These are phyloP conservation scores for Oceanodroma tethys DNA, from an alignment of 2,113 vertebrate species.

Conservation along the genomic window DNA sequence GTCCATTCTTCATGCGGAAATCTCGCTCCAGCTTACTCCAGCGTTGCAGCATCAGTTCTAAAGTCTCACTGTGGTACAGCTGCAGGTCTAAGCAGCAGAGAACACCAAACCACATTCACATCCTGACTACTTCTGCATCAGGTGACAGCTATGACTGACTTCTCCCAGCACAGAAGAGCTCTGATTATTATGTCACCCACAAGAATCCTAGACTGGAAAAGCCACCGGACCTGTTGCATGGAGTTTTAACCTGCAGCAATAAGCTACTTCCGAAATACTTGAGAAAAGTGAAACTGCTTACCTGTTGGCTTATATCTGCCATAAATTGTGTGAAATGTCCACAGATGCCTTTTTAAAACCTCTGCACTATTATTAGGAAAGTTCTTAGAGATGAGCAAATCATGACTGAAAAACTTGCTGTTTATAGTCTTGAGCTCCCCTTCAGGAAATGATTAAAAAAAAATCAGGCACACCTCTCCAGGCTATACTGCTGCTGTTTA, in stretches of 20 bases:
- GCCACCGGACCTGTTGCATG: not conserved
- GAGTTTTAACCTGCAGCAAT: not conserved
- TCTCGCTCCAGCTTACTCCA: slow-evolving; percentile 96
- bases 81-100: slow-evolving; percentile 81
- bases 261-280: not conserved
- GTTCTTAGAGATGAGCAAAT: not conserved
- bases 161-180: not conserved
- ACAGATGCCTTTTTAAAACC: not conserved
- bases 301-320: not conserved
- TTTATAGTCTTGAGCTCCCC: not conserved
- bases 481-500: not conserved
- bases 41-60: slow-evolving; percentile 96
- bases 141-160: not conserved
- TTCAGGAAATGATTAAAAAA: not conserved
- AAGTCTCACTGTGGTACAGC: slow-evolving; percentile 93
- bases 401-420: not conserved
- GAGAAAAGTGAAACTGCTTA: not conserved
- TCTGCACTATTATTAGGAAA: not conserved
- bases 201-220: not conserved
- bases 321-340: not conserved
- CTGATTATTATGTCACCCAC: not conserved
- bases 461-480: not conserved
- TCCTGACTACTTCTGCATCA: not conserved
- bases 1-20: slow-evolving; percentile 92
- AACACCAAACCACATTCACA: not conserved